Evolutionary conservation across 1,140 invertebrate genomes (phyloP), one percentile per base, ranked within the genome.

Genomic region (Dufourea novaeangliae): DNA sequence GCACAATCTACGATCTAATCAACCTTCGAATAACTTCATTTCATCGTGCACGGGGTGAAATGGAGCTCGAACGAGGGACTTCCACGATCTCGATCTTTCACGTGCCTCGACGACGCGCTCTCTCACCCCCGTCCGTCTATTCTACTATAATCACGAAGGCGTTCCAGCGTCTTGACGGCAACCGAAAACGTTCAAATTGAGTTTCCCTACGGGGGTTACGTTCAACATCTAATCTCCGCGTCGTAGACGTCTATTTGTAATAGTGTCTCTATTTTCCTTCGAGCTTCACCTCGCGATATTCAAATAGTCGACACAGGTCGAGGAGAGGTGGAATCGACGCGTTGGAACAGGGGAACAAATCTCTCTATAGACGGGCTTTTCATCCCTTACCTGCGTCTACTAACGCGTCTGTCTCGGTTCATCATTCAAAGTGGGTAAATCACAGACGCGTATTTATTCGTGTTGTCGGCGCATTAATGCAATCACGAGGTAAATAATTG

Each of bases 391-490:
- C 20, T 11, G 12, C 41, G 44, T 22, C n/a, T 44, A 32, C 46
- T n/a, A 41, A 39, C 29, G 17, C 11, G 50, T n/a, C n/a, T 22
- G 32, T 12, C 41, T 50, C 34, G 20, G 50, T 25, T 59, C 37
- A 59, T 56, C 50, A 41, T 34, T 50, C 37, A 29, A 56, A 52
- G n/a, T n/a, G 39, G 62, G 62, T 56, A 64, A 70, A 77, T 69
- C 63, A 25, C 46, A 46, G 22, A 44, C 46, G 27, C 29, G 39
- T 63, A 56, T 46, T 79, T 66, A 68, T 56, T 68, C 56, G 63
- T 73, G 63, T 79, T 63, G 34, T 27, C 32, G 29, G 69, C 52
- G 52, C 56, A 63, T 63, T 79, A 79, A 64, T 61, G 68, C 34
- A 61, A n/a, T 29, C 32, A 39, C n/a, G 46, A 44, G 61, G 52